These are phyloP conservation scores for Ditula angustiorana DNA, from an alignment of 2,888 invertebrate genomes.

Conservation along the genomic window DNA sequence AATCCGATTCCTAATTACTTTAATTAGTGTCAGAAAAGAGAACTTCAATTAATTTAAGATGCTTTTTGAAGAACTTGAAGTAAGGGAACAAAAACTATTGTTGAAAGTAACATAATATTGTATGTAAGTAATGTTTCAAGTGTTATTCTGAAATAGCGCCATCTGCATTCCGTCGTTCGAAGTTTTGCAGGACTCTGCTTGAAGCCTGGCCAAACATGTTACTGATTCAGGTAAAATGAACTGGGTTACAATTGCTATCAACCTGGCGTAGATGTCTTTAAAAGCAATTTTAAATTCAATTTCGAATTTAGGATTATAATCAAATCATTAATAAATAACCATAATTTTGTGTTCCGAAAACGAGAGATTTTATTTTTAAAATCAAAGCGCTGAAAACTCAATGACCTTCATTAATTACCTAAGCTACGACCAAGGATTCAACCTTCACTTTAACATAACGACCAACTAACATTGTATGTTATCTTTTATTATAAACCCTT, in stretches of 20 bases:
- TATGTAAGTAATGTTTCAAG: not conserved
- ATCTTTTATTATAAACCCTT: not conserved
- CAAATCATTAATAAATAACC: too few species aligned
- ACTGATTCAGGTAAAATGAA: not conserved
- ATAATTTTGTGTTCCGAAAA: too few species aligned
- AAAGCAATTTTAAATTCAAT: not conserved
- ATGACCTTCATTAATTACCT: too few species aligned
- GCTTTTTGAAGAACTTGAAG: too few species aligned
- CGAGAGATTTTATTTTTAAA: too few species aligned
- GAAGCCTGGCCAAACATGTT: not conserved
- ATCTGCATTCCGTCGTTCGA: not conserved
- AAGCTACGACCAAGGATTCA: too few species aligned
- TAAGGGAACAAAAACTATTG: too few species aligned
- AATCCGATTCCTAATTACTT: too few species aligned
- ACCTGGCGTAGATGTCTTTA: conserved; percentile 4
- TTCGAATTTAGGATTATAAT: too few species aligned
- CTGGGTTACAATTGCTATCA: not conserved
- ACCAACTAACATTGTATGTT: not conserved
- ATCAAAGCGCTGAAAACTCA: not conserved
- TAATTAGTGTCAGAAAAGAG: too few species aligned
- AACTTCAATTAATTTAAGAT: too few species aligned
- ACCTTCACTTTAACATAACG: too few species aligned
- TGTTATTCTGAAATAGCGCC: conserved; percentile 5
- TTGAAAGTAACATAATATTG: not conserved
- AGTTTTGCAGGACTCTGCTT: not conserved